Conservation (phyloP, 2,888 invertebrate genomes). For the Tinea trinotella region DNA sequence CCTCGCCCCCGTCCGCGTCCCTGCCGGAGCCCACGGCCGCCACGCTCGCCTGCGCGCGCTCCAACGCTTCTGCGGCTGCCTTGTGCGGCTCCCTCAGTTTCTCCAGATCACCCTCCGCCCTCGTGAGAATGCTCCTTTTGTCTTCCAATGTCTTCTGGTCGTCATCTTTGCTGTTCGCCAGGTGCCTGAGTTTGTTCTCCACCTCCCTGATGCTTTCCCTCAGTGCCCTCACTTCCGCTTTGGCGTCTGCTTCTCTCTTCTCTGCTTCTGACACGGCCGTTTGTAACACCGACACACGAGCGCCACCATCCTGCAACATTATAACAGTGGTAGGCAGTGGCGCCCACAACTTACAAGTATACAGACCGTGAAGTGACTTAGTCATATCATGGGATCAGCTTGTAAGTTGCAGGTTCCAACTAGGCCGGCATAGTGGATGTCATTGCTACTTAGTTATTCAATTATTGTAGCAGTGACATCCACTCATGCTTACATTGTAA, state of each 20-base stretch:
- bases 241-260: conserved; percentile 33
- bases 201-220: neutral
- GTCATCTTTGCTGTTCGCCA: neutral
- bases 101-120: neutral
- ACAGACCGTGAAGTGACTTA: too few species aligned
- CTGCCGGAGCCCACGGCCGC: neutral
- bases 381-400: too few species aligned
- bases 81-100: neutral
- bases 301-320: conserved; percentile 75
- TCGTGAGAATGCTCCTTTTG: neutral
- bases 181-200: neutral
- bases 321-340: too few species aligned
- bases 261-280: neutral
- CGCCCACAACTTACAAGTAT: too few species aligned
- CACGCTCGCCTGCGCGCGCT: neutral
- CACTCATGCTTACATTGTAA: too few species aligned
- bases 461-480: too few species aligned
- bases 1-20: neutral
- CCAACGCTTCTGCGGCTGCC: neutral
- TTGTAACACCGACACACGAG: too few species aligned
- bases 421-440: too few species aligned
- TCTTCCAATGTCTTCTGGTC: neutral
- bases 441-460: too few species aligned
- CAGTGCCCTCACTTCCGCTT: neutral
- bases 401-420: too few species aligned